Conservation (phyloP, 2,113 vertebrate genomes). For the Pheucticus melanocephalus region DNA sequence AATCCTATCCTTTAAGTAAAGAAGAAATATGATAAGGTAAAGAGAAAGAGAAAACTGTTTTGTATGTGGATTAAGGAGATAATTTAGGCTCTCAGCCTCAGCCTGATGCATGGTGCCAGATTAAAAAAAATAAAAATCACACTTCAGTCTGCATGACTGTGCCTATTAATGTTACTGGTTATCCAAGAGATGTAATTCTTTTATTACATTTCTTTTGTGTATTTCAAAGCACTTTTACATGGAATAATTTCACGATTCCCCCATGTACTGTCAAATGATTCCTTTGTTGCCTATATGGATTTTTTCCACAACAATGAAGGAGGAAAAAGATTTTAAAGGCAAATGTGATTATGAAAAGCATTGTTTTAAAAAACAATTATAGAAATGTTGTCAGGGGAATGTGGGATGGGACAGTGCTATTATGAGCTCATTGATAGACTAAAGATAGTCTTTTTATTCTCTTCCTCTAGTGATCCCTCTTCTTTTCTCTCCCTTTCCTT, state of each 20-base stretch:
- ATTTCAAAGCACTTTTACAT: slow-evolving; percentile 11
- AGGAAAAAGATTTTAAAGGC: not conserved
- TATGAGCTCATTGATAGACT: not conserved
- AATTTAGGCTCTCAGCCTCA: not conserved
- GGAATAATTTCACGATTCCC: not conserved
- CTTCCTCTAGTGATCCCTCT: not conserved
- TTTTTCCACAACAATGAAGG: not conserved
- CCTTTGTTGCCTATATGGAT: not conserved
- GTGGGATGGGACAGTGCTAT: not conserved
- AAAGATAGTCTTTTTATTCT: not conserved
- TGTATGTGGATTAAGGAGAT: not conserved
- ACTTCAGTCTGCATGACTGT: not conserved
- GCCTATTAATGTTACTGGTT: not conserved
- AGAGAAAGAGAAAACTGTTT: not conserved
- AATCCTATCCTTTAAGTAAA: not conserved
- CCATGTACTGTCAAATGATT: not conserved
- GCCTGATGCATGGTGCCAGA: not conserved
- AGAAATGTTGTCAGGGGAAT: not conserved
- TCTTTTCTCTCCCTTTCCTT: not conserved
- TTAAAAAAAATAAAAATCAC: not conserved
- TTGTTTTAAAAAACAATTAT: not conserved
- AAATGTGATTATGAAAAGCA: not conserved
- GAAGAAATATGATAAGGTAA: not conserved
- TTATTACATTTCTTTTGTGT: not conserved
- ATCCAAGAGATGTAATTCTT: not conserved